Evolutionary conservation across 2,797 vertebrate genomes (phyloP).

Genomic region (Crocodylus rhombifer): DNA sequence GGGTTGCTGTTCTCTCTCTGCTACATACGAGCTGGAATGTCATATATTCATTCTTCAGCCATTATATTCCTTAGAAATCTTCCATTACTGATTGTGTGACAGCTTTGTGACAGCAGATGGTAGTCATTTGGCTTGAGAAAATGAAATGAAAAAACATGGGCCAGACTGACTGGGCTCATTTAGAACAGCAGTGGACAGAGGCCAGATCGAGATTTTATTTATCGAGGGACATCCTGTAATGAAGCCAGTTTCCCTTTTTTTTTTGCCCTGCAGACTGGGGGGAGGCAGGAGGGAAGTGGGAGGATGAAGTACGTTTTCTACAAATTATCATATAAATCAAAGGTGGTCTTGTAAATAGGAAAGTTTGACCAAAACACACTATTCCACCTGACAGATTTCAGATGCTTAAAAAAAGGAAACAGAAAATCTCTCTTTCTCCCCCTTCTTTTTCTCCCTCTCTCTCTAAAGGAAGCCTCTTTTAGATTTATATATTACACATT

Average conservation of each 20-base stretch:
- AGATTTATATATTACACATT: slow-evolving; percentile 33
- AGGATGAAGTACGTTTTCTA: slow-evolving; percentile 58
- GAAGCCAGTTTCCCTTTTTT: slow-evolving; percentile 72
- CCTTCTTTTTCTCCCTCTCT: neutral
- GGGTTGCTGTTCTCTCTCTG: slow-evolving; percentile 77
- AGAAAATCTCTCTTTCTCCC: slow-evolving; percentile 9
- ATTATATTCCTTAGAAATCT: slow-evolving; percentile 85
- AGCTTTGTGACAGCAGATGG: slow-evolving; percentile 88
- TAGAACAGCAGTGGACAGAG: slow-evolving; percentile 83
- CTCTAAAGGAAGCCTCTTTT: slow-evolving; percentile 36
- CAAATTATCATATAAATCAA: slow-evolving; percentile 66
- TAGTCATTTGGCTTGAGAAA: slow-evolving; percentile 86
- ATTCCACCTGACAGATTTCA: slow-evolving; percentile 39
- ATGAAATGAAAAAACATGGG: slow-evolving; percentile 83
- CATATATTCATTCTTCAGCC: slow-evolving; percentile 81
- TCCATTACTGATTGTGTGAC: slow-evolving; percentile 82
- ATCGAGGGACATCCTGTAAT: slow-evolving; percentile 76
- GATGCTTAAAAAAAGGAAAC: slow-evolving; percentile 17
- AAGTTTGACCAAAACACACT: slow-evolving; percentile 55
- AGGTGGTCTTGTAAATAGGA: slow-evolving; percentile 54
- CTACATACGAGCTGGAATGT: slow-evolving; percentile 75
- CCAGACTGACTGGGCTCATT: slow-evolving; percentile 82
- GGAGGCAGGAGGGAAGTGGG: neutral
- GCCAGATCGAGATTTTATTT: slow-evolving; percentile 83
- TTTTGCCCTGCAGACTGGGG: slow-evolving; percentile 1